Evolutionary conservation across 2,797 vertebrate species (phyloP), one percentile per base, ranked within the genome.

Genomic region (Lophius americanus): DNA sequence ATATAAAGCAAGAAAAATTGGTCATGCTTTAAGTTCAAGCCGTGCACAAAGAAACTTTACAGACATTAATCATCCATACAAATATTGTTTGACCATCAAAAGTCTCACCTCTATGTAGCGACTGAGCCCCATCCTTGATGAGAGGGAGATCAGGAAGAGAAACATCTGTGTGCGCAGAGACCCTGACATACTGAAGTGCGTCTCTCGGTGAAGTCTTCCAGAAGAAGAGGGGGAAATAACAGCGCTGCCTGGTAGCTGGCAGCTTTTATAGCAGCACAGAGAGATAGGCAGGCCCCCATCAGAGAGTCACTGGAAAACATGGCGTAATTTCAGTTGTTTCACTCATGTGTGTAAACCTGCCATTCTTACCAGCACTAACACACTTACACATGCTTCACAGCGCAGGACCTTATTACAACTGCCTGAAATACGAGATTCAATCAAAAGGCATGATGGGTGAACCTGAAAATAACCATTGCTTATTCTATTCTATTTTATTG

Each of bases 31-130:
- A 60, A 42, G 8, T 37, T 36, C 4, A n/a, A 35, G 2, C 7
- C 55, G 9, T 3, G 8, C 7, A 13, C 12, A 2, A 6, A 48
- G n/a, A 60, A 72, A 84, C 75, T 78, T 79, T 53, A n/a, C 10
- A 54, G 6, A 36, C 48, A 47, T 9, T 14, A 51, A 57, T 48
- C 23, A 23, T 23, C 23, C 9, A 51, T 32, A 7, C 5, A 14
- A 32, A 60, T n/a, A 58, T 7, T 33, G 8, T 35, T 49, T 3
- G 39, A 14, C 5, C 23, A n/a, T 42, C 1, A 9, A 33, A 53
- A 52, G 2, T 68, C 93, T 95, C 91, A 98, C 96, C 95, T 96
- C 92, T 6, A 96, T 85, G 86, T 94, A 94, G 67, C 95, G 91
- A 81, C 92, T 90, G 71, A 95, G 88, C 48, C 92, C 95, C 73